Percentiles rank a stretch among this genome's conserved stretches.
These are phyloP conservation scores for Stegodyphus dumicola DNA, from an alignment of 1,140 invertebrate genomes.

Conservation along the genomic window DNA sequence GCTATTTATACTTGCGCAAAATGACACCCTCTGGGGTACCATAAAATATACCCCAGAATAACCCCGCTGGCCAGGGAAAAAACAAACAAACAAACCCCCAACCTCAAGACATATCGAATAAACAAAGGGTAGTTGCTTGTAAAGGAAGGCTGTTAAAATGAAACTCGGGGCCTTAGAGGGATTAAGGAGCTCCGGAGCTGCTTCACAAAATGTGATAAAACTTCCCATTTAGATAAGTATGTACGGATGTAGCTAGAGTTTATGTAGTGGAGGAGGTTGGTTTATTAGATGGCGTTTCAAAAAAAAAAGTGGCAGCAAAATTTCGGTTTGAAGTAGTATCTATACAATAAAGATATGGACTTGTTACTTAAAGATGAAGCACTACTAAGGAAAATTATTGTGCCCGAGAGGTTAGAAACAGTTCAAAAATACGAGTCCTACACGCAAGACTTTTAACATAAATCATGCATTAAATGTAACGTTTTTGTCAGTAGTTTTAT, in stretches of 20 bases:
- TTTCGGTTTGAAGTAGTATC: slow-evolving; percentile 3
- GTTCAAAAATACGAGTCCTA: no score
- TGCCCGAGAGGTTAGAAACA: background rate
- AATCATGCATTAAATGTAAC: no score
- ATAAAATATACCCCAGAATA: slow-evolving; percentile 25
- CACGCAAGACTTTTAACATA: no score
- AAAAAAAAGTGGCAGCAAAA: slow-evolving; percentile 35
- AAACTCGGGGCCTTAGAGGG: slow-evolving; percentile 31
- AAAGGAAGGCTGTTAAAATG: slow-evolving; percentile 38
- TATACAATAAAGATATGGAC: slow-evolving; percentile 48
- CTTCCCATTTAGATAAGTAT: slow-evolving; percentile 58
- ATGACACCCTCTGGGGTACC: slow-evolving; percentile 24
- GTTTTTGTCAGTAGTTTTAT: no score
- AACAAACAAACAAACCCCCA: slow-evolving; percentile 29
- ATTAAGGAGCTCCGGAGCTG: slow-evolving; percentile 23
- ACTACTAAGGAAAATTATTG: background rate
- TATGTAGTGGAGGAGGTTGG: slow-evolving; percentile 35
- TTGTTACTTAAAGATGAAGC: slow-evolving; percentile 9
- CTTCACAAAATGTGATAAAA: slow-evolving; percentile 43
- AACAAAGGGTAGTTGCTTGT: slow-evolving; percentile 43
- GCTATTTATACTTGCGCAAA: slow-evolving; percentile 31
- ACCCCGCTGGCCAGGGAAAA: background rate
- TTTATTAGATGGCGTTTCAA: slow-evolving; percentile 54
- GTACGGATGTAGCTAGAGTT: slow-evolving; percentile 47
- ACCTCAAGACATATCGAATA: slow-evolving; percentile 57